Evolutionary conservation across 2,888 invertebrate species (phyloP), one percentile per base, ranked within the genome.

Genomic region (Malthinus seriepunctatus): DNA sequence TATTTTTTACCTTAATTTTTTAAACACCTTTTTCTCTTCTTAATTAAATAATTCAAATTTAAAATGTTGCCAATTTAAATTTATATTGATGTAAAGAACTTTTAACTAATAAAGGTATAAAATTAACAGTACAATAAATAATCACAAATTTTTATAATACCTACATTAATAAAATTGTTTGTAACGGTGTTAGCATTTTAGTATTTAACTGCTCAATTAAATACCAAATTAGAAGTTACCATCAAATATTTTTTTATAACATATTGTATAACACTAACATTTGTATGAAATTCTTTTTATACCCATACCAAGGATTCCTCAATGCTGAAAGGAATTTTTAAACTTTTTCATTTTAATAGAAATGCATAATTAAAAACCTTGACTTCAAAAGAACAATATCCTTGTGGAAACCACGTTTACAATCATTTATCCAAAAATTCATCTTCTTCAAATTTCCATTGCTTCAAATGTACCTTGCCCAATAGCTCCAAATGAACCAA

Each of bases 1-100:
- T 61, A 51, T 53, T 44, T 54, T 56, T 57, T 61, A 49, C 10
- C 23, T 42, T 23, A 42, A 42, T 42, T 42, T 42, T 42, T 23
- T 23, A 23, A 23, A 23, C 32, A 45, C 23, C 8, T 32, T 31
- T 45, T 23, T 23, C 5, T 23, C 5, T 23, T 5, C 5, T 5
- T 23, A 39, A 23, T 23, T 23, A 23, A 23, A 23, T 23, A 23
- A 2, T 23, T 23, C 23, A 23, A 23, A 23, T 23, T 23, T 23
- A 23, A 23, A 23, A 23, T 23, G 23, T 23, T 23, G 23, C 23
- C 23, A 23, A 23, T 23, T 23, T 23, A 23, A 42, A 42, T 42
- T 42, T 42, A 23, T 23, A 23, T 23, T 23, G 23, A 23, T 23
- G 23, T 23, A 23, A 23, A 5, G 23, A 23, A 23, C 23, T 42